These are phyloP conservation scores for Peromyscus melanophrys DNA, from an alignment of 2,797 vertebrate species.

Conservation along the genomic window DNA sequence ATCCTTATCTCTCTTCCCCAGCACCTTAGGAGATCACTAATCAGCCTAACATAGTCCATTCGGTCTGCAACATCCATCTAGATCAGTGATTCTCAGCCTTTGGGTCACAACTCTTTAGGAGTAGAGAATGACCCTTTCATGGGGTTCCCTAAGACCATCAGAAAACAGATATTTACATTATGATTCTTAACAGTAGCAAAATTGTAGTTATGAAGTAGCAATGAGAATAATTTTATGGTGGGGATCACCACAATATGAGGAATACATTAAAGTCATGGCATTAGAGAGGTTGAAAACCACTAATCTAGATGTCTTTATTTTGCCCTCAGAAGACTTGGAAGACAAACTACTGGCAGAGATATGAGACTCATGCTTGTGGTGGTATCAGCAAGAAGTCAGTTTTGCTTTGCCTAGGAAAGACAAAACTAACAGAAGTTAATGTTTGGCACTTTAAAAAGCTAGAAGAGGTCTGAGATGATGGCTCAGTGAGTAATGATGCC, in stretches of 20 bases:
- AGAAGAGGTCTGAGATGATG: background rate
- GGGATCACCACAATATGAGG: background rate
- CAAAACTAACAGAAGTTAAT: background rate
- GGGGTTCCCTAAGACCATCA: background rate
- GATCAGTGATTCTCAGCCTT: background rate
- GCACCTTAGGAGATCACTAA: background rate
- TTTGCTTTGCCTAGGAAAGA: background rate
- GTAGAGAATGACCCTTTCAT: background rate
- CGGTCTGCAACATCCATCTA: background rate
- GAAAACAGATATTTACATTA: background rate
- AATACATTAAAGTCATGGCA: background rate
- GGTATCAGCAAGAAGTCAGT: background rate
- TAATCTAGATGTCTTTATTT: background rate
- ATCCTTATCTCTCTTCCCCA: background rate
- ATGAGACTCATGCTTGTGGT: background rate
- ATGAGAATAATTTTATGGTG: background rate
- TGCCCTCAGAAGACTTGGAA: background rate
- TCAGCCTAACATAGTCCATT: constrained; percentile 18
- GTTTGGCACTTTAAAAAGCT: background rate
- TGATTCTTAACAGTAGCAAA: background rate
- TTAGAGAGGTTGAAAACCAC: background rate
- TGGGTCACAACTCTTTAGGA: background rate
- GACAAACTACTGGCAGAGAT: background rate
- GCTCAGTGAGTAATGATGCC: background rate
- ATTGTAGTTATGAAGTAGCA: background rate